phyloP scores from a whole-genome alignment of 2,797 vertebrate species.

The Novumbra hubbsi region DNA sequence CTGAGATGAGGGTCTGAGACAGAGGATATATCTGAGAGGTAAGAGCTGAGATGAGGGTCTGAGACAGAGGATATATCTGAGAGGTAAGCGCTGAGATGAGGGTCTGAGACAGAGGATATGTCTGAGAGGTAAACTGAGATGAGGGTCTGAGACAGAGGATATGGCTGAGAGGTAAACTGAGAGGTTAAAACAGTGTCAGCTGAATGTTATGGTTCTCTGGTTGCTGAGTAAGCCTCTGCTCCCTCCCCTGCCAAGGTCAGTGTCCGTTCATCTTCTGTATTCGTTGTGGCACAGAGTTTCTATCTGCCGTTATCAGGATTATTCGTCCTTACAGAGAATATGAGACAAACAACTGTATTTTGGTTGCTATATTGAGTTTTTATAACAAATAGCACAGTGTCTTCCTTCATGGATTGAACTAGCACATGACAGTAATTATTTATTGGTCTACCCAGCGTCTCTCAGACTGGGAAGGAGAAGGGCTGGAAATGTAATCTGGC shows the following conservation, averaged over 20 bases:
- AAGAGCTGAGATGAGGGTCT: too few relatives aligned
- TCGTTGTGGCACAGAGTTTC: neutral
- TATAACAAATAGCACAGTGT: neutral
- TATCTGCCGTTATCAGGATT: neutral
- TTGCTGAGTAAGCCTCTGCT: neutral
- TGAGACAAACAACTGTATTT: too few relatives aligned
- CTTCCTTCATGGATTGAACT: neutral
- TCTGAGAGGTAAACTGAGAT: too few relatives aligned
- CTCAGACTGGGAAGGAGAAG: constrained; percentile 9
- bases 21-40: neutral
- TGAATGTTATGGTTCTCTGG: neutral
- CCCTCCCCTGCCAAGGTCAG: neutral
- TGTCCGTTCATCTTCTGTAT: neutral
- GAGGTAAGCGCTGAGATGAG: too few relatives aligned
- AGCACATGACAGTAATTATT: neutral
- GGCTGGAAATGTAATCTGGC: neutral
- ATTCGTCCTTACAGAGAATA: too few relatives aligned
- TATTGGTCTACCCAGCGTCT: neutral
- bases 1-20: neutral
- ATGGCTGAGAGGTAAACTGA: too few relatives aligned
- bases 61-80: too few relatives aligned
- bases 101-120: too few relatives aligned
- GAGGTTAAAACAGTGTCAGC: too few relatives aligned
- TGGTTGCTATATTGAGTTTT: neutral
- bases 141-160: too few relatives aligned